Conservation (phyloP, 2,797 vertebrate species). For the Falco columbarius region DNA sequence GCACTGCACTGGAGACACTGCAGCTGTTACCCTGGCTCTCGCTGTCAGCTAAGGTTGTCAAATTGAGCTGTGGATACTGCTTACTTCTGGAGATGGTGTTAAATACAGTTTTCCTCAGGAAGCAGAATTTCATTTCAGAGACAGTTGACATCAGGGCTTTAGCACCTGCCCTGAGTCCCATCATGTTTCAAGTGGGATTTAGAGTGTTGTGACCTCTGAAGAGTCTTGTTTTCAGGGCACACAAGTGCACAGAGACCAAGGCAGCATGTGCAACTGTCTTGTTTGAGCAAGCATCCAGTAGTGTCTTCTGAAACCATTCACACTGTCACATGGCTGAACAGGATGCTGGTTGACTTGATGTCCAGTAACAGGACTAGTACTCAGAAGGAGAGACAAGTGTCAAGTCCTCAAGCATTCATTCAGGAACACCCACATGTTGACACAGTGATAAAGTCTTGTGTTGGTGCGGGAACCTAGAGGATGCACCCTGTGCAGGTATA, state of each 20-base stretch:
- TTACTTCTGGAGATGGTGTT: background rate
- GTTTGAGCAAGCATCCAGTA: background rate
- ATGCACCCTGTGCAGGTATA: background rate
- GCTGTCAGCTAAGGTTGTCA: background rate
- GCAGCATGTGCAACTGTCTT: background rate
- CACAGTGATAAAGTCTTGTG: background rate
- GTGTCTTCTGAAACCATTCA: background rate
- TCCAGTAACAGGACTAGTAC: background rate
- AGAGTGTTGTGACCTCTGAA: background rate
- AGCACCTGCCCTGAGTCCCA: background rate
- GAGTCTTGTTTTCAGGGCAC: background rate
- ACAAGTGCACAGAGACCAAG: background rate
- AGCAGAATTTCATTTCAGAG: background rate
- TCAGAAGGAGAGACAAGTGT: background rate
- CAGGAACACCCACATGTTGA: background rate
- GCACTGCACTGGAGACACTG: background rate
- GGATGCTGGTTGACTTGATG: background rate
- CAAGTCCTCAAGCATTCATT: background rate
- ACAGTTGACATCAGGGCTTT: background rate
- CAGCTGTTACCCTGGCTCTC: background rate
- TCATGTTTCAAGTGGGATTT: background rate
- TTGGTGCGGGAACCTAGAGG: background rate
- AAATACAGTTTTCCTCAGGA: background rate
- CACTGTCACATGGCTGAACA: accelerated
- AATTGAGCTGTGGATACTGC: background rate